Evolutionary conservation across 2,113 vertebrate genomes (phyloP), one percentile per base, ranked within the genome.

Genomic region (Pseudorectes ferrugineus): DNA sequence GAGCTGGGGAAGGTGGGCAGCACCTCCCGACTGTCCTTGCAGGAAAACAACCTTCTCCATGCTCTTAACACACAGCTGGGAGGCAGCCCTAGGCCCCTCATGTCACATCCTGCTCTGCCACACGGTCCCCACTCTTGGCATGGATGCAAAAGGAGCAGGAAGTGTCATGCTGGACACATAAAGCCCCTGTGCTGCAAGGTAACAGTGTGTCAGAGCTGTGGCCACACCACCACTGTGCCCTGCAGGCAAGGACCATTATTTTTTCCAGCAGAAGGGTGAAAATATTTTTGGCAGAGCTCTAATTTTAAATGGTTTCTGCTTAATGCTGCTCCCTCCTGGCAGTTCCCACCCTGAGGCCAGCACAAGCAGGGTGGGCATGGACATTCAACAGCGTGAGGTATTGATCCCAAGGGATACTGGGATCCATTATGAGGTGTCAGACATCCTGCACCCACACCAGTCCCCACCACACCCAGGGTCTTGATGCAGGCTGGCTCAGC

Each of bases 211-310:
- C 10, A 3, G 61, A 62, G 61, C 73, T 11, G 10, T 1, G 14
- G 73, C 13, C 54, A 45, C 48, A 12, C 26, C 43, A 68, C 16
- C 10, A 12, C 75, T 23, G 51, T 8, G n/a, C 57, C 68, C 74
- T 65, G 49, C 68, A 71, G 38, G 57, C 33, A 57, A 79, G 28
- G 21, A 35, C 31, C 26, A 4, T 10, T 12, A 11, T 19, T 52
- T 82, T 61, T 82, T 35, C 59, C n/a, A 55, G 63, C n/a, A 73
- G 46, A 83, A 51, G 8, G 23, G 59, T 67, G 35, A 49, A 72
- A 65, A 13, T 62, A n/a, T 66, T 96, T 76, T 75, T 51, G 67
- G 71, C 62, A 83, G 74, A 89, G 42, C 62, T 85, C 76, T 65
- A 2, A 70, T 48, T 92, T 68, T 12, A n/a, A 72, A 45, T 1